Conservation (phyloP, 2,888 invertebrate genomes). For the Diarsia brunnea region DNA sequence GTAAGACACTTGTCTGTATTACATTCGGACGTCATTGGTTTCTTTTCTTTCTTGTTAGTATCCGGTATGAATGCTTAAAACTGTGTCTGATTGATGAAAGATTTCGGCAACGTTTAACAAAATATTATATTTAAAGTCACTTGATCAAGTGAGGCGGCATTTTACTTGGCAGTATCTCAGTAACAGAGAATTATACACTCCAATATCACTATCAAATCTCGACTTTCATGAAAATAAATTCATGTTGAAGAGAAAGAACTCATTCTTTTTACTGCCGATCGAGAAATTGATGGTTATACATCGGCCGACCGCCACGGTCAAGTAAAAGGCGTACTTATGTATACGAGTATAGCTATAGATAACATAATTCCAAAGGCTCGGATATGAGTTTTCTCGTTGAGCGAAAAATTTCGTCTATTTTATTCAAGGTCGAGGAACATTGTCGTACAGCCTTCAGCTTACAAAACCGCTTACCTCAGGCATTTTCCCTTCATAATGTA, state of each 20-base stretch:
- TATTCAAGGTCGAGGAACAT: conserved; percentile 42
- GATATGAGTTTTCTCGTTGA: conserved; percentile 42
- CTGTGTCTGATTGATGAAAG: neutral
- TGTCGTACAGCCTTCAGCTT: conserved; percentile 40
- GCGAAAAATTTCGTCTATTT: conserved; percentile 45
- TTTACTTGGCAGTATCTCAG: neutral
- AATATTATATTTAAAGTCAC: neutral
- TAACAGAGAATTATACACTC: neutral
- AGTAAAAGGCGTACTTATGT: conserved; percentile 35
- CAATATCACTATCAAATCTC: conserved; percentile 2
- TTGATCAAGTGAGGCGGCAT: neutral
- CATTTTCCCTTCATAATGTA: conserved; percentile 42
- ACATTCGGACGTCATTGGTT: neutral
- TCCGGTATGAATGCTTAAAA: neutral
- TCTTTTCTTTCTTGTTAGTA: neutral
- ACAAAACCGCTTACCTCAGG: conserved; percentile 48
- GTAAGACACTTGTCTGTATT: conserved; percentile 26
- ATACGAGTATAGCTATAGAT: conserved; percentile 13
- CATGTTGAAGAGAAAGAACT: conserved; percentile 40
- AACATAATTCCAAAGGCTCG: conserved; percentile 29
- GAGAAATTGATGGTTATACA: conserved; percentile 32
- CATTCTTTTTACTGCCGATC: conserved; percentile 37
- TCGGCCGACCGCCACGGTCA: conserved; percentile 37
- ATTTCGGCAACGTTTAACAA: neutral
- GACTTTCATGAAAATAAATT: conserved; percentile 38